Percentiles rank a stretch among this genome's conserved stretches.
Conservation (phyloP, 2,113 vertebrate genomes). For the Podarcis muralis region DNA sequence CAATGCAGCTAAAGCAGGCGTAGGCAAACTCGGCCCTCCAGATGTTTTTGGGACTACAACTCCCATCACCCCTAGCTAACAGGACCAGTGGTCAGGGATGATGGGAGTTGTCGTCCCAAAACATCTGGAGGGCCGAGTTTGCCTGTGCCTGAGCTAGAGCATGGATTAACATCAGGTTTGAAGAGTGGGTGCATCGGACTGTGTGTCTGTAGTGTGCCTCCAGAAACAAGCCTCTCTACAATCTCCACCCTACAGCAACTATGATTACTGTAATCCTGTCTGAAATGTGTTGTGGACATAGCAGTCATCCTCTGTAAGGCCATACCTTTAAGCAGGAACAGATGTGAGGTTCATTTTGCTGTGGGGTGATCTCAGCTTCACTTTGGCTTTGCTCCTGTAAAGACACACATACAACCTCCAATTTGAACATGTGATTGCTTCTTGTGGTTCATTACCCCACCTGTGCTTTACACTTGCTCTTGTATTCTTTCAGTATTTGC, state of each 20-base stretch:
- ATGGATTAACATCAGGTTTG: neutral
- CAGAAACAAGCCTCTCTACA: neutral
- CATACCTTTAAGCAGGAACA: neutral
- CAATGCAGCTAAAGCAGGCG: too few relatives aligned
- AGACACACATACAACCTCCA: neutral
- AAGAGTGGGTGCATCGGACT: neutral
- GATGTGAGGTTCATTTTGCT: neutral
- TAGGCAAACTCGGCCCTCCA: too few relatives aligned
- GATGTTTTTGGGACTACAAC: too few relatives aligned
- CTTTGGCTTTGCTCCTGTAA: neutral
- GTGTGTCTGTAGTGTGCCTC: neutral
- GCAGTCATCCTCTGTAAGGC: neutral
- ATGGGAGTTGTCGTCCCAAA: too few relatives aligned
- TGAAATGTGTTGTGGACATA: neutral
- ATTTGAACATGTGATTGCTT: neutral
- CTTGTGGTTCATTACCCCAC: too few relatives aligned
- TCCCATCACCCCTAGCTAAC: too few relatives aligned
- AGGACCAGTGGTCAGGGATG: too few relatives aligned
- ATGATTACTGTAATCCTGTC: neutral
- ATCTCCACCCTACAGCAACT: neutral
- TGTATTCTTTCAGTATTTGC: neutral
- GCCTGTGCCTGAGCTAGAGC: neutral
- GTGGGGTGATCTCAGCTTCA: neutral
- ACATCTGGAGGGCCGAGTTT: too few relatives aligned
- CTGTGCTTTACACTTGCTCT: neutral